Evolutionary conservation across 2,113 vertebrate species (phyloP), one percentile per base, ranked within the genome.

Genomic region (Myotis yumanensis): DNA sequence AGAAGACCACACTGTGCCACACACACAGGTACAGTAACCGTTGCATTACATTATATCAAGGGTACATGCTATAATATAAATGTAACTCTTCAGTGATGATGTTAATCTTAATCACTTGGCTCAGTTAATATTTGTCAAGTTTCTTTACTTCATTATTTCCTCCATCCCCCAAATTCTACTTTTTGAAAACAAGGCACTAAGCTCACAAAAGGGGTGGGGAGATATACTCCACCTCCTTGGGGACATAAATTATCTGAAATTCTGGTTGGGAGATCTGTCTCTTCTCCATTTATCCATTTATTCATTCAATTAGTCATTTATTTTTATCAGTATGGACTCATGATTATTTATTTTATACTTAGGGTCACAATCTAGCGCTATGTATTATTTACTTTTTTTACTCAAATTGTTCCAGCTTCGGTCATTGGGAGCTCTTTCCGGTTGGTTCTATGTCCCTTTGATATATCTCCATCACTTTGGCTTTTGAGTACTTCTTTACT

Each of bases 311-410:
- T 11, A 46, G 9, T 46, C 35, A 87, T 92, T 84, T 94, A 15
- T 59, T 59, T 59, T 25, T 52, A 92, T 68, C 40, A 93, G 11
- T 22, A 69, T 54, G 25, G n/a, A 57, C 30, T 75, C 25, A 73
- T 7, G 57, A 69, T 30, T 77, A 66, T 73, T 94, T 84, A 87
- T 72, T 89, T 95, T 79, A 85, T 35, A 89, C 18, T 96, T 17
- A 20, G 40, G 30, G n/a, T 48, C 92, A 69, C 3, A 86, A 68
- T 28, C 20, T 10, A 90, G 18, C 3, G 5, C 62, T 57, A 23
- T 16, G 11, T 16, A 11, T 57, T 64, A 37, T 12, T 69, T 88
- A 59, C 43, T 90, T 35, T 68, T 68, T 54, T 72, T 51, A 92
- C 5, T 83, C 51, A 77, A 77, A 72, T 14, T 79, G 16, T 46